Evolutionary conservation across 2,797 vertebrate species (phyloP).

Genomic region (Lateolabrax maculatus): DNA sequence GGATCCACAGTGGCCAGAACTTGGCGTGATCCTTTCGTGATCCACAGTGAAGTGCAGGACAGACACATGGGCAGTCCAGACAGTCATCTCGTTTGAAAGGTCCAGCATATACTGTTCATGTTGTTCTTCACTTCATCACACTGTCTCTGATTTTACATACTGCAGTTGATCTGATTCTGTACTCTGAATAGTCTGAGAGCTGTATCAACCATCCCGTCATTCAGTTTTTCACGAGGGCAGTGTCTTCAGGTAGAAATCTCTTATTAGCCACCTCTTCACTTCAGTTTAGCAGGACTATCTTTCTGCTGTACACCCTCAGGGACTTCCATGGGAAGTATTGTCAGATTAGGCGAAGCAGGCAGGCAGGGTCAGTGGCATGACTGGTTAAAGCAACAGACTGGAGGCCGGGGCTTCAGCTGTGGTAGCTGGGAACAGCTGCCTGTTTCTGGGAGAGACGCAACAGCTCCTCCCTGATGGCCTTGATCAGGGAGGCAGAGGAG

Average conservation of each 20-base stretch:
- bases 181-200: conserved; percentile 9
- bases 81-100: conserved; percentile 6
- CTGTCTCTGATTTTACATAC: conserved; percentile 25
- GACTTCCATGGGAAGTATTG: conserved; percentile 88
- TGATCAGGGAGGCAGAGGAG: conserved; percentile 98
- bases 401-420: conserved; percentile 88
- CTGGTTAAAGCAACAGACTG: conserved; percentile 51
- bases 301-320: conserved; percentile 66
- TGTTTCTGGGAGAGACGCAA: conserved; percentile 98
- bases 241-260: conserved; percentile 23
- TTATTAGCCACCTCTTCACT: conserved; percentile 24
- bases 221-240: not conserved
- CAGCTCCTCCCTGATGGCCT: conserved; percentile 98
- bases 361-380: conserved; percentile 72
- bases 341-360: conserved; percentile 62
- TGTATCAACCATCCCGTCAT: conserved; percentile 4
- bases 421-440: conserved; percentile 91
- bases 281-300: conserved; percentile 61
- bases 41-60: conserved; percentile 41
- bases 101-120: conserved; percentile 23
- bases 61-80: conserved; percentile 45
- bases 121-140: conserved; percentile 17
- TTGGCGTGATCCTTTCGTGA: conserved; percentile 36
- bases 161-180: conserved; percentile 20
- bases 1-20: conserved; percentile 46